Conservation (phyloP, 2,888 invertebrate genomes). For the Drosophila kuntzei region DNA sequence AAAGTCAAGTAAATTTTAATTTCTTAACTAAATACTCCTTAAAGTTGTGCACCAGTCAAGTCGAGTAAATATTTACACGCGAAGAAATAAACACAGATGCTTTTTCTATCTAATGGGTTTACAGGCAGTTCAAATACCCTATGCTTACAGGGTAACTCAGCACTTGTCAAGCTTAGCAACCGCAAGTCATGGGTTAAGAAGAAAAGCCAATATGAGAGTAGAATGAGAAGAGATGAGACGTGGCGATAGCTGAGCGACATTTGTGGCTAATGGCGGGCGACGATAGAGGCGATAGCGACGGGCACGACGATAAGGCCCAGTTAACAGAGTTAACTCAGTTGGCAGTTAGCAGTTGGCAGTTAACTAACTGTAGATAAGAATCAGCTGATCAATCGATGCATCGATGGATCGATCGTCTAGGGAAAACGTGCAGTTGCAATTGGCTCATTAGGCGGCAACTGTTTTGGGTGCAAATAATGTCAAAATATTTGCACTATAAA, state of each 20-base stretch:
- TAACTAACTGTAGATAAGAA: conserved; percentile 32
- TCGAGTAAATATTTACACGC: no score
- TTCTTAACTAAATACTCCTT: not conserved
- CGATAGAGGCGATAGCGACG: no score
- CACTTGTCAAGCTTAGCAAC: not conserved
- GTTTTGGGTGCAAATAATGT: conserved; percentile 41
- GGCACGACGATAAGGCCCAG: conserved; percentile 43
- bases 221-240: conserved; percentile 13
- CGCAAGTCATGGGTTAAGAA: not conserved
- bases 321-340: conserved; percentile 26
- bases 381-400: conserved; percentile 44
- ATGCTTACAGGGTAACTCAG: not conserved
- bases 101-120: no score
- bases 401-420: conserved; percentile 9
- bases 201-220: not conserved
- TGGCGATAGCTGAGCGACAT: conserved; percentile 38
- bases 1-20: no score
- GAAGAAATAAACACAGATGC: no score
- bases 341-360: conserved; percentile 17
- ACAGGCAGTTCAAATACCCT: not conserved
- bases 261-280: conserved; percentile 52
- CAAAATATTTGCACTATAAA: conserved; percentile 47
- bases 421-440: conserved; percentile 35
- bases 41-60: no score
- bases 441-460: conserved; percentile 43